Evolutionary conservation across 2,888 invertebrate genomes (phyloP).

Genomic region (Dilophus febrilis): DNA sequence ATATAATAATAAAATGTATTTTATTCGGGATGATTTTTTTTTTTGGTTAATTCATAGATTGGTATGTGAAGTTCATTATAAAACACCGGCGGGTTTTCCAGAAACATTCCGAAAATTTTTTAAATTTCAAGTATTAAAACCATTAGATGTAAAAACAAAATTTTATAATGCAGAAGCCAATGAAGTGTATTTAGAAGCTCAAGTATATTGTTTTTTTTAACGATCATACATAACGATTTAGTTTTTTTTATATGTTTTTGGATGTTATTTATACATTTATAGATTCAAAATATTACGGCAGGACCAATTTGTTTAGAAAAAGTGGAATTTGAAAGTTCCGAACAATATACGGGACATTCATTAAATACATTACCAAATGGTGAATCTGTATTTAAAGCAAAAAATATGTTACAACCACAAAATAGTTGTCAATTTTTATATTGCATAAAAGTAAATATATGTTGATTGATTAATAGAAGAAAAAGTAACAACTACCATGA

Average conservation of each 20-base stretch:
- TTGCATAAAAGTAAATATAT: conserved; percentile 43
- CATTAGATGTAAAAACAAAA: conserved; percentile 95
- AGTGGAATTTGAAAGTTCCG: conserved; percentile 83
- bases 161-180: conserved; percentile 87
- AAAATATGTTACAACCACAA: conserved; percentile 69
- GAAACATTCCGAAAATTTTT: conserved; percentile 92
- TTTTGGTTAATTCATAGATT: conserved; percentile 35
- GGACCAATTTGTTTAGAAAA: conserved; percentile 87
- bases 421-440: conserved; percentile 92
- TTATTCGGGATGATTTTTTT: conserved; percentile 2
- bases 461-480: no score
- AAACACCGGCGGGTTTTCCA: conserved; percentile 51
- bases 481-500: not conserved
- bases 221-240: no score
- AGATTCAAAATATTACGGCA: conserved; percentile 85
- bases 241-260: no score
- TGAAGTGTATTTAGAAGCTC: conserved; percentile 55
- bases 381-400: conserved; percentile 59
- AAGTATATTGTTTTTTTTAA: conserved; percentile 31
- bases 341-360: conserved; percentile 67
- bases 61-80: conserved; percentile 91
- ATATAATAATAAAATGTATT: conserved; percentile 2
- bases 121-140: conserved; percentile 95
- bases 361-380: conserved; percentile 49
- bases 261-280: conserved; percentile 18